A percentile compares a stretch with the other conserved stretches of the same genome.
Evolutionary conservation across 92 coral and sea anemone species (phyloP).

Genomic region (Pocillopora meandrina): DNA sequence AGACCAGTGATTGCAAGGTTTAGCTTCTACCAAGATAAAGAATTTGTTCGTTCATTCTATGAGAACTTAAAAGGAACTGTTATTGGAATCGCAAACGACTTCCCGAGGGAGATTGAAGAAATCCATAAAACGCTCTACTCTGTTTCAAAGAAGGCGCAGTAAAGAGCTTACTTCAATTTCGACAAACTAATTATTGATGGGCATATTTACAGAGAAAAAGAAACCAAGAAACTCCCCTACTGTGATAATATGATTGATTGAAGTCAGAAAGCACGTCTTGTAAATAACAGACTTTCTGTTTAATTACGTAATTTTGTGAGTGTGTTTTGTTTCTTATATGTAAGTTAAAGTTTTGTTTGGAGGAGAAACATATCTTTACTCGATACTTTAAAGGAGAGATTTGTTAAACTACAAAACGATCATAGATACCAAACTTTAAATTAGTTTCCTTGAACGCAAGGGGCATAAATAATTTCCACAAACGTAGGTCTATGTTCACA

Average conservation of each 20-base stretch:
- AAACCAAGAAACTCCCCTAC: slow-evolving; percentile 4
- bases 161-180: slow-evolving; percentile 22
- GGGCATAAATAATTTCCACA: background rate
- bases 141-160: slow-evolving; percentile 10
- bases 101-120: slow-evolving; percentile 13
- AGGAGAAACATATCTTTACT: background rate
- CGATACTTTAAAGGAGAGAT: background rate
- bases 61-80: slow-evolving; percentile 16
- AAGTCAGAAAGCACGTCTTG: background rate
- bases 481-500: no score
- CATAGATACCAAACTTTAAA: no score
- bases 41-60: slow-evolving; percentile 5
- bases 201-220: background rate
- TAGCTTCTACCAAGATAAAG: slow-evolving; percentile 17
- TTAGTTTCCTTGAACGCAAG: no score
- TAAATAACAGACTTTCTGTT: background rate
- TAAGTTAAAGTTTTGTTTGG: background rate
- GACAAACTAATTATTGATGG: slow-evolving; percentile 18
- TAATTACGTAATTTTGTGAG: background rate
- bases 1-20: slow-evolving; percentile 36
- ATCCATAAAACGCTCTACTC: slow-evolving; percentile 7
- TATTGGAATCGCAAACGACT: slow-evolving; percentile 19
- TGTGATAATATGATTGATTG: background rate
- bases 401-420: background rate
- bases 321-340: background rate